A percentile compares a stretch with the other conserved stretches of the same genome.
phyloP scores from a whole-genome alignment of 2,888 invertebrate genomes.

The Mesochorus sp. region DNA sequence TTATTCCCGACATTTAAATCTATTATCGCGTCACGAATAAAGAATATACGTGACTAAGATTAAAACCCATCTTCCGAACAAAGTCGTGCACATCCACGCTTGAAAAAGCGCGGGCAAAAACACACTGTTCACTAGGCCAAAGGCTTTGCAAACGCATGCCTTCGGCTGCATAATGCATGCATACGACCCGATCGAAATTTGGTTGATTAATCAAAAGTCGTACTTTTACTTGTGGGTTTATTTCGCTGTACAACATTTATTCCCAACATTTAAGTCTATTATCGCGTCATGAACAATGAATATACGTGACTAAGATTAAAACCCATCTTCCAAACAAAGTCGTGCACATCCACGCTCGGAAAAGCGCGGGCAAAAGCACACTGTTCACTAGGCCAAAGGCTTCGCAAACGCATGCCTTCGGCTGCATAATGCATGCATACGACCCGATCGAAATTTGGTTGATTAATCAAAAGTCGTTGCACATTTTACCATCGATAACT shows the following conservation, averaged over 20 bases:
- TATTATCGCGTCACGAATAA: background rate
- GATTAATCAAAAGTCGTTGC: background rate
- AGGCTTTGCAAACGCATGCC: background rate
- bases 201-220: background rate
- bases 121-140: background rate
- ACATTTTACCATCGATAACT: background rate
- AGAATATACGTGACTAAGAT: background rate
- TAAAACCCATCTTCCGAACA: background rate
- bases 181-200: constrained; percentile 21
- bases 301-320: background rate
- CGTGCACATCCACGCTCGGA: background rate
- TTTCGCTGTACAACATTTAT: background rate
- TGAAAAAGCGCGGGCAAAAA: background rate
- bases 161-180: constrained; percentile 17
- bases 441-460: constrained; percentile 4
- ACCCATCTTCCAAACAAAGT: background rate
- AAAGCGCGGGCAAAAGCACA: background rate
- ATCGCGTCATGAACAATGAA: too few relatives aligned
- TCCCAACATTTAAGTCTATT: background rate
- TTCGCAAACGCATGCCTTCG: background rate
- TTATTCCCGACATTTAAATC: background rate
- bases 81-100: background rate
- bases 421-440: constrained; percentile 26
- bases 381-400: background rate
- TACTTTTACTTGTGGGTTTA: background rate